These are phyloP conservation scores for Epizoanthus scotinus DNA, from an alignment of 92 coral and sea anemone genomes.

Conservation along the genomic window DNA sequence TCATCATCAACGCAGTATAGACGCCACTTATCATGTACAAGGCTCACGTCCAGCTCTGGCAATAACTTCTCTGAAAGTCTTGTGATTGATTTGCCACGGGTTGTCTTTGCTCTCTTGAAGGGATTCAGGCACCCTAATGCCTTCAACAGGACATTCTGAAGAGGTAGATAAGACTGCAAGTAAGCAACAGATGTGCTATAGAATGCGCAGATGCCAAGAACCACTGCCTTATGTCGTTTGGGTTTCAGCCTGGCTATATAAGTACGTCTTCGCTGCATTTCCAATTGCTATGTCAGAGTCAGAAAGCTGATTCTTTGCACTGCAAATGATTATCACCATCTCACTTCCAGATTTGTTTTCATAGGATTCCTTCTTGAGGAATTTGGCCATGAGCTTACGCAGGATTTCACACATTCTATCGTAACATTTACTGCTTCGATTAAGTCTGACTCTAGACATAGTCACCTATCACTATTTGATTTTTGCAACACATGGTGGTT, in stretches of 20 bases:
- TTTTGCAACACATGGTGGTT: too few species aligned
- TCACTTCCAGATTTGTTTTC: conserved; percentile 52
- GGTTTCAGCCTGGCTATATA: conserved; percentile 3
- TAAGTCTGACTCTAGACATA: too few species aligned
- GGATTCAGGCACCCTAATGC: conserved; percentile 7
- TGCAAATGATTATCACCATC: conserved; percentile 37
- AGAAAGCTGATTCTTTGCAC: conserved; percentile 47
- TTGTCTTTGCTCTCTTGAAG: conserved; percentile 13
- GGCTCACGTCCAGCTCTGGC: conserved; percentile 4
- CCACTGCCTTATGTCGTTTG: neutral
- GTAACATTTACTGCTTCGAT: too few species aligned
- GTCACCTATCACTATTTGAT: too few species aligned
- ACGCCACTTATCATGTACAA: conserved; percentile 18
- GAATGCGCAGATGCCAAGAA: neutral
- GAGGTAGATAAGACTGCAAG: conserved; percentile 11
- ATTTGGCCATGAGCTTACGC: conserved; percentile 48
- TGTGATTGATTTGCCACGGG: neutral
- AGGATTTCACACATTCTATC: conserved; percentile 38
- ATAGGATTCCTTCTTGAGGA: conserved; percentile 44
- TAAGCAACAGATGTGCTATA: conserved; percentile 9
- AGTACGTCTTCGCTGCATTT: neutral
- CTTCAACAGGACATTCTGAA: conserved; percentile 22
- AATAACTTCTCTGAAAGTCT: neutral
- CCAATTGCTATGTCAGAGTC: conserved; percentile 25
- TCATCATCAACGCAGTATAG: neutral